Evolutionary conservation across 2,888 invertebrate genomes (phyloP).

Genomic region (Stictocephala bisonia): DNA sequence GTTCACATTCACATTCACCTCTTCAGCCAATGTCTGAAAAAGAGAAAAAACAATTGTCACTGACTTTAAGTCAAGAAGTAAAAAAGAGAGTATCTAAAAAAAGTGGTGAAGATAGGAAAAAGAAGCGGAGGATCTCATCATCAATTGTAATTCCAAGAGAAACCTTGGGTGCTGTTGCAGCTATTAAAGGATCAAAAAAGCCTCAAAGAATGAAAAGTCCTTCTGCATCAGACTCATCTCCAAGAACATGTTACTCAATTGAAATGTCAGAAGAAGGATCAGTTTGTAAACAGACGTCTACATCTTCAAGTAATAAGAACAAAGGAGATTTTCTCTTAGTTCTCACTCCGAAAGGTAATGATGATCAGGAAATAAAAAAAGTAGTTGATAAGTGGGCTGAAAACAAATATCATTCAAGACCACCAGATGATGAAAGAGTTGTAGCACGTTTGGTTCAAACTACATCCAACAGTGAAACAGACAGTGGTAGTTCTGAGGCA

Average conservation of each 20-base stretch:
- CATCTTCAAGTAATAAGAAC: slow-evolving; percentile 58
- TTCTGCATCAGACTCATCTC: slow-evolving; percentile 63
- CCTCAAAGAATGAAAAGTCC: slow-evolving; percentile 55
- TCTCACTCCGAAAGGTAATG: slow-evolving; percentile 64
- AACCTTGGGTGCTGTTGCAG: slow-evolving; percentile 72
- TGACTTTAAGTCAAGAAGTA: slow-evolving; percentile 79
- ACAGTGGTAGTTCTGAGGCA: slow-evolving; percentile 62
- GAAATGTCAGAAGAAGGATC: slow-evolving; percentile 64
- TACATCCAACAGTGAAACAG: slow-evolving; percentile 74
- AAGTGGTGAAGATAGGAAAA: slow-evolving; percentile 62
- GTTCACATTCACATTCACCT: slow-evolving; percentile 45
- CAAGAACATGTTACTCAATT: slow-evolving; percentile 67
- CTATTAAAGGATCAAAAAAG: slow-evolving; percentile 66
- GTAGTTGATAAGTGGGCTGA: slow-evolving; percentile 66
- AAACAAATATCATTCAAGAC: slow-evolving; percentile 60
- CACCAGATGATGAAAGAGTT: slow-evolving; percentile 49
- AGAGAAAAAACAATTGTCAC: slow-evolving; percentile 79
- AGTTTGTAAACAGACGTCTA: slow-evolving; percentile 45
- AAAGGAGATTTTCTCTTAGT: slow-evolving; percentile 66
- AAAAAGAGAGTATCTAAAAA: slow-evolving; percentile 71
- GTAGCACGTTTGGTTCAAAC: slow-evolving; percentile 62
- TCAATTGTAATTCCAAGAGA: slow-evolving; percentile 64
- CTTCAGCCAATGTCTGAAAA: slow-evolving; percentile 68
- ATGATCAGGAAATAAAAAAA: slow-evolving; percentile 61
- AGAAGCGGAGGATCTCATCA: slow-evolving; percentile 62